A percentile compares a stretch with the other conserved stretches of the same genome.
Conservation (phyloP, 2,797 vertebrate species). For the Silurus lanzhouensis region DNA sequence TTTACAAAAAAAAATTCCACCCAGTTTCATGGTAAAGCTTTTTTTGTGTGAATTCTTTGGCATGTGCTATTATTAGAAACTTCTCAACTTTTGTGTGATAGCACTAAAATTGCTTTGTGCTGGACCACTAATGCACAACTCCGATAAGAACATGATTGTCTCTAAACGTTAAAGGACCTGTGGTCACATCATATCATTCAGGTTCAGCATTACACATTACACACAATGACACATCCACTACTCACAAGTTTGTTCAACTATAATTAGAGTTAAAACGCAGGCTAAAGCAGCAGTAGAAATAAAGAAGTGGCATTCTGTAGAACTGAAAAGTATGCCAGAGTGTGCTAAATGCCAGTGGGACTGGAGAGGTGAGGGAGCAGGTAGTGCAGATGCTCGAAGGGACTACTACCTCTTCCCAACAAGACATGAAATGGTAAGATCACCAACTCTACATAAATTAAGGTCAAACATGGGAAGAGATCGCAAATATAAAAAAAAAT, state of each 20-base stretch:
- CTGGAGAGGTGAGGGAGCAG: not conserved
- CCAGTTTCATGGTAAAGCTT: too few species aligned
- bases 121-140: not conserved
- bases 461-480: not conserved
- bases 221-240: not conserved
- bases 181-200: not conserved
- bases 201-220: not conserved
- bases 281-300: not conserved
- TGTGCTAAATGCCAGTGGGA: constrained; percentile 9
- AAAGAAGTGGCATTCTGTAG: not conserved
- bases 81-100: not conserved
- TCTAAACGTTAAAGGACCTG: not conserved
- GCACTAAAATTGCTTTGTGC: not conserved
- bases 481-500: not conserved
- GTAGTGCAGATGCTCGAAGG: not conserved
- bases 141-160: not conserved
- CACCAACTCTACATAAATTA: not conserved
- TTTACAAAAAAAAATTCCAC: too few species aligned
- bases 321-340: not conserved
- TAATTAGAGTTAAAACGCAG: not conserved
- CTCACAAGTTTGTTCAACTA: not conserved
- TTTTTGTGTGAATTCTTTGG: not conserved
- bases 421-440: constrained; percentile 17
- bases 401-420: constrained; percentile 5
- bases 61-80: not conserved